Conservation (phyloP, 1,140 invertebrate genomes). For the Gryllus bimaculatus region DNA sequence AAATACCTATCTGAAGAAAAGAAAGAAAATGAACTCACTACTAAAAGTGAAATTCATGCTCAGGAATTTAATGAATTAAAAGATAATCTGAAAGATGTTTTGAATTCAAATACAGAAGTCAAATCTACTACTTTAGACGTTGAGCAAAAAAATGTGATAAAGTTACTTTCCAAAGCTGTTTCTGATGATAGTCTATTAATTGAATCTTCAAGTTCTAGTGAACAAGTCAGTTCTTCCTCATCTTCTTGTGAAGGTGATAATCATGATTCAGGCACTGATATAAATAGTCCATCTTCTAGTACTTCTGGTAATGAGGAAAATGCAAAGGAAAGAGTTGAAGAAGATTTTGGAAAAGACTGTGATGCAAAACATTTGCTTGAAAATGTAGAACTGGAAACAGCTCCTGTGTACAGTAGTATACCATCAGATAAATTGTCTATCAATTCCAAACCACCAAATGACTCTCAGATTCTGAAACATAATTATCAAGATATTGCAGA, state of each 20-base stretch:
- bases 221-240: neutral
- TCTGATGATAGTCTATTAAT: conserved; percentile 21
- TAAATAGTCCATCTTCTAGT: conserved; percentile 18
- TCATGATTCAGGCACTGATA: conserved; percentile 20
- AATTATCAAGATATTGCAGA: neutral
- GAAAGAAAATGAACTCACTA: neutral
- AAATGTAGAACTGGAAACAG: neutral
- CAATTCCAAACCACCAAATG: too few relatives aligned
- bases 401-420: neutral
- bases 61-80: neutral
- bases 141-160: conserved; percentile 14
- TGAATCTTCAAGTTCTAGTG: conserved; percentile 9
- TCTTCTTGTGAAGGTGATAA: neutral
- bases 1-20: neutral
- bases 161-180: conserved; percentile 13
- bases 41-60: neutral
- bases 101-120: neutral
- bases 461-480: too few relatives aligned
- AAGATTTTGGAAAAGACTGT: neutral
- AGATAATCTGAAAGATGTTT: neutral
- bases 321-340: neutral
- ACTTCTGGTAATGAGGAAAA: neutral
- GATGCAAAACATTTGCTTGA: neutral
- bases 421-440: neutral
- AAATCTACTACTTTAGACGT: neutral